These are phyloP conservation scores for Hapalemur alaotrensis DNA, from an alignment of 2,797 vertebrate species.

Conservation along the genomic window DNA sequence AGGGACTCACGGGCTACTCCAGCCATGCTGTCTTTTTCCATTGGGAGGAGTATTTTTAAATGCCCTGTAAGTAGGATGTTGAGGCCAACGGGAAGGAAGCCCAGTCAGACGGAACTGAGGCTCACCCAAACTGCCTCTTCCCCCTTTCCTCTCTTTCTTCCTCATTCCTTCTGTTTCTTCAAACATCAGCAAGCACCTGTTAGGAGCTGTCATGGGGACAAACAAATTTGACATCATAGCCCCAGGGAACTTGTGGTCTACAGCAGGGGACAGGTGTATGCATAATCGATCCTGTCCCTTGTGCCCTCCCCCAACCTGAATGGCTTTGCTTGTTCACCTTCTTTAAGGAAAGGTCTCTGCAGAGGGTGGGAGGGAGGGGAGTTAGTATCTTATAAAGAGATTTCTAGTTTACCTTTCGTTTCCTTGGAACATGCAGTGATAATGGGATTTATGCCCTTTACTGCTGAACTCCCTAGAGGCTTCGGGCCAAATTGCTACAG, in stretches of 20 bases:
- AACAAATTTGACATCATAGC: no score
- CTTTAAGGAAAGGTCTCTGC: background rate
- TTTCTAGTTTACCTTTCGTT: background rate
- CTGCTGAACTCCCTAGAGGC: no score
- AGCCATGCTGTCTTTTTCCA: background rate
- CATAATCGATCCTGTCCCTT: background rate
- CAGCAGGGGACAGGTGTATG: background rate
- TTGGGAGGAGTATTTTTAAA: background rate
- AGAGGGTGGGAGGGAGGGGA: no score
- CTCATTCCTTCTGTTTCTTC: background rate
- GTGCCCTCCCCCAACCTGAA: background rate
- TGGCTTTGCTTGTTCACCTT: background rate
- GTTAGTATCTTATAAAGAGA: background rate
- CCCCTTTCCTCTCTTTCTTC: no score
- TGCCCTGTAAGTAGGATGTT: background rate
- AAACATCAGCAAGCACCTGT: background rate
- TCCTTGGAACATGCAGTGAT: background rate
- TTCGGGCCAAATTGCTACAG: no score
- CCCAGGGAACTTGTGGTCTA: background rate
- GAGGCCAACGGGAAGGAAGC: background rate
- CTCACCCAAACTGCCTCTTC: fast-evolving
- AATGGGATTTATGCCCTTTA: background rate
- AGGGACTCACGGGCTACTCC: no score
- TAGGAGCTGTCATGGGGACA: background rate
- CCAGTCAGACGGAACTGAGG: background rate